These are phyloP conservation scores for Tympanoctomys barrerae DNA, from an alignment of 2,797 vertebrate species.

Conservation along the genomic window DNA sequence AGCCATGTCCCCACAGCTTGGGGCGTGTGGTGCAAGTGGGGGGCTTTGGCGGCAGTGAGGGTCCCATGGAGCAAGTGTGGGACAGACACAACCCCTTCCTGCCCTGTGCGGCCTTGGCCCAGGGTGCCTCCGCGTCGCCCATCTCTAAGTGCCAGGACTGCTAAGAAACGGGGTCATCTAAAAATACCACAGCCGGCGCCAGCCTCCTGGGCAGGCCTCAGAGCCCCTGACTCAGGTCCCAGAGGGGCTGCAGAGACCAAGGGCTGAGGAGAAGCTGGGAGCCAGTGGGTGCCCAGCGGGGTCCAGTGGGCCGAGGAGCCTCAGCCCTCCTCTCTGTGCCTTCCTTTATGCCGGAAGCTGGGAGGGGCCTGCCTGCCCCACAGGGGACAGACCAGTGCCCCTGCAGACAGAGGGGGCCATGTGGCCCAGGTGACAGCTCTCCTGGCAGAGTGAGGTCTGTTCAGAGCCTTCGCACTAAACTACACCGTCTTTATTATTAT, in stretches of 20 bases:
- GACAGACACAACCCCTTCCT: rapidly evolving
- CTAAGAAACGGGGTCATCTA: neutral
- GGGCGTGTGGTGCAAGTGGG: rapidly evolving
- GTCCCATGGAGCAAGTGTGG: rapidly evolving
- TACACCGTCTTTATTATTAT: too few relatives aligned
- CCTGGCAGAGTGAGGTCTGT: neutral
- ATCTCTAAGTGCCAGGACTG: neutral
- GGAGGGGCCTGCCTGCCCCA: neutral
- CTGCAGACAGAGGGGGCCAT: rapidly evolving
- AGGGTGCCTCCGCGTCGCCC: neutral
- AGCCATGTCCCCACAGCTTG: neutral
- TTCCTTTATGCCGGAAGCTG: neutral
- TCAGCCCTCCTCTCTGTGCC: neutral
- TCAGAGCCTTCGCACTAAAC: neutral
- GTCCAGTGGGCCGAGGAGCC: neutral
- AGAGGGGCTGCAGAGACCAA: rapidly evolving
- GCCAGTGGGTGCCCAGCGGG: neutral
- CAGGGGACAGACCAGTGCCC: rapidly evolving
- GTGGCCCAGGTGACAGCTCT: neutral
- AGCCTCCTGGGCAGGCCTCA: neutral
- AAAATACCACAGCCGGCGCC: rapidly evolving
- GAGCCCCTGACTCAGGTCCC: rapidly evolving
- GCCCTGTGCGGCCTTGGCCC: neutral
- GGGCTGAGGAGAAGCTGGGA: neutral
- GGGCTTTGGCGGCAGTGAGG: neutral